Conservation (phyloP, 2,113 vertebrate species). For the Etheostoma cragini region DNA sequence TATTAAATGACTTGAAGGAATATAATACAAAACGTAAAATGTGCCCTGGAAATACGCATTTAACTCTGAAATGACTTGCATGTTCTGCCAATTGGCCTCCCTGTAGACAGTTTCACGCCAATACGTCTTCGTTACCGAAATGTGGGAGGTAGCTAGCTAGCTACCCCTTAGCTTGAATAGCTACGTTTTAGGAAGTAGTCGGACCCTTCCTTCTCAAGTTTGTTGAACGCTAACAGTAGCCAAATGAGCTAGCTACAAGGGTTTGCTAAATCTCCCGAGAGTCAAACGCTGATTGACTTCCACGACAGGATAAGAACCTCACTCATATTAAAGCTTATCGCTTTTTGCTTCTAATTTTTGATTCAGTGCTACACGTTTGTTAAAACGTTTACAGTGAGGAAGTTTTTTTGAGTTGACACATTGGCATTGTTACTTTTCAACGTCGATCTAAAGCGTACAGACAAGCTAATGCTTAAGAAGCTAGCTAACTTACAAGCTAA, state of each 20-base stretch:
- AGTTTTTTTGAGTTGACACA: constrained; percentile 53
- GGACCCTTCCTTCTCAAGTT: constrained; percentile 52
- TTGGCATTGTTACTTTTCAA: constrained; percentile 57
- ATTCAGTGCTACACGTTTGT: background rate
- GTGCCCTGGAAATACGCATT: background rate
- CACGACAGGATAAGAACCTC: constrained; percentile 15
- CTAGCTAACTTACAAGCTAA: constrained; percentile 52
- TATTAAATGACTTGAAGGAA: constrained; percentile 2
- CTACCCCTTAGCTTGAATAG: constrained; percentile 35
- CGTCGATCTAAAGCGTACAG: constrained; percentile 25
- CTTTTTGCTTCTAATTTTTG: background rate
- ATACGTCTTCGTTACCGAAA: background rate
- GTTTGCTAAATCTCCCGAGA: constrained; percentile 18
- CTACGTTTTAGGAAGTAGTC: constrained; percentile 71
- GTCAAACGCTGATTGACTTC: constrained; percentile 17
- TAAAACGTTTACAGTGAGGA: background rate
- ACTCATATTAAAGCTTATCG: background rate
- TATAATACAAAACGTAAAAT: background rate
- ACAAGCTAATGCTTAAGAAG: constrained; percentile 38
- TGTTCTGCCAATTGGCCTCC: accelerated
- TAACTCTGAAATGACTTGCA: accelerated
- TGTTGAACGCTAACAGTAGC: constrained; percentile 52
- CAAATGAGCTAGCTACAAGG: constrained; percentile 45
- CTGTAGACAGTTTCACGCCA: background rate
- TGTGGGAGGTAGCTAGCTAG: constrained; percentile 35